phyloP scores from a whole-genome alignment of 1,140 invertebrate genomes.

The Rhizoglyphus robini region DNA sequence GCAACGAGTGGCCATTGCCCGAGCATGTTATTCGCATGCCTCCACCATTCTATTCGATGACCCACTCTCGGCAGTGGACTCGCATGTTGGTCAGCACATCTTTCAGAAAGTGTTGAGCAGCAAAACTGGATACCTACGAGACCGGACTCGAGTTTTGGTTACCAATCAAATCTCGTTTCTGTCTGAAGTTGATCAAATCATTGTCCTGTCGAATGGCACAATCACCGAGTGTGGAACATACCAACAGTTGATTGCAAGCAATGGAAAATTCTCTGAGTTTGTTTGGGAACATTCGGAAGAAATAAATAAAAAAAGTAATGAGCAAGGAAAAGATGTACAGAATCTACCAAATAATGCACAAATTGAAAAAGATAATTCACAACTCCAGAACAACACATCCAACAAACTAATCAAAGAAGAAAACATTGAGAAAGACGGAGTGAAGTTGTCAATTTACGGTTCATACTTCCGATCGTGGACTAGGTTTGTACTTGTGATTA shows the following conservation, averaged over 20 bases:
- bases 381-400: neutral
- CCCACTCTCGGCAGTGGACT: conserved; percentile 36
- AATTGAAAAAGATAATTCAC: neutral
- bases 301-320: neutral
- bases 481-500: conserved; percentile 18
- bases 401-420: conserved; percentile 68
- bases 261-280: conserved; percentile 45
- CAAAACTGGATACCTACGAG: conserved; percentile 24
- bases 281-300: conserved; percentile 6
- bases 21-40: neutral
- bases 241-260: conserved; percentile 36
- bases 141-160: conserved; percentile 33
- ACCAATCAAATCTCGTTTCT: conserved; percentile 31
- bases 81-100: conserved; percentile 36
- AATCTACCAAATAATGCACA: neutral
- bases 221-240: conserved; percentile 32
- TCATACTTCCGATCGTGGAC: conserved; percentile 32
- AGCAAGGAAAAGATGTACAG: neutral
- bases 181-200: conserved; percentile 32
- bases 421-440: conserved; percentile 76
- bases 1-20: neutral
- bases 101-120: conserved; percentile 36
- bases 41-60: conserved; percentile 34
- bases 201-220: conserved; percentile 33
- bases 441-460: conserved; percentile 72